A percentile compares a stretch with the other conserved stretches of the same genome.
These are phyloP conservation scores for Phenganax marumi DNA, from an alignment of 92 coral and sea anemone genomes.

Conservation along the genomic window DNA sequence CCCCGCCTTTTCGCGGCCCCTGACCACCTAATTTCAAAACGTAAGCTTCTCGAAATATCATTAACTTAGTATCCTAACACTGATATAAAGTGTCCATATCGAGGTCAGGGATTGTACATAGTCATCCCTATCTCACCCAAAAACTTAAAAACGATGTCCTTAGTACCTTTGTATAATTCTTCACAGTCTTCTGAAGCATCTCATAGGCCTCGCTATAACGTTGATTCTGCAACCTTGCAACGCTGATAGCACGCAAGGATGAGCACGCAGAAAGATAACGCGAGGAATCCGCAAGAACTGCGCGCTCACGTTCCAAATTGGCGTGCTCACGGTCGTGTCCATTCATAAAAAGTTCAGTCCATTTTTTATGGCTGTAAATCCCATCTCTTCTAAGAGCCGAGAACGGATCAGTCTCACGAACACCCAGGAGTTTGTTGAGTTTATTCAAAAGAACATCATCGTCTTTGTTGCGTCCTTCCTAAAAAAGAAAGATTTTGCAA, in stretches of 20 bases:
- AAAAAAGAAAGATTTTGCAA: neutral
- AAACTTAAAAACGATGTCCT: neutral
- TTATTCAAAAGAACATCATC: slow-evolving; percentile 66
- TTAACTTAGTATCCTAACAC: neutral
- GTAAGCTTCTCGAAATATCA: neutral
- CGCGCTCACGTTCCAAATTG: slow-evolving; percentile 57
- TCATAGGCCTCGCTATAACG: slow-evolving; percentile 74
- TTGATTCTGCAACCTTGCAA: slow-evolving; percentile 74
- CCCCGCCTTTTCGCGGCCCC: too few relatives aligned
- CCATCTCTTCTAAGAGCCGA: slow-evolving; percentile 92
- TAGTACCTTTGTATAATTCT: slow-evolving; percentile 73
- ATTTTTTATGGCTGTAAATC: slow-evolving; percentile 73
- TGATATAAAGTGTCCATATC: neutral
- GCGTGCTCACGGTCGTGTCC: slow-evolving; percentile 67
- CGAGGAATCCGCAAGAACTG: slow-evolving; percentile 74
- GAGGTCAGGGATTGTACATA: neutral
- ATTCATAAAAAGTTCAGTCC: slow-evolving; percentile 81
- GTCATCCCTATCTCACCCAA: too few relatives aligned
- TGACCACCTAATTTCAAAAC: neutral
- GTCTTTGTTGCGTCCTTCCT: slow-evolving; percentile 87
- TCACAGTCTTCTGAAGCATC: slow-evolving; percentile 82
- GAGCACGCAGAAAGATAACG: slow-evolving; percentile 86
- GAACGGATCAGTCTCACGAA: slow-evolving; percentile 70
- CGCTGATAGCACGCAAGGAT: slow-evolving; percentile 80
- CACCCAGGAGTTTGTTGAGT: slow-evolving; percentile 66